Evolutionary conservation across 2,888 invertebrate genomes (phyloP), one percentile per base, ranked within the genome.

Genomic region (Chloromyia formosa): DNA sequence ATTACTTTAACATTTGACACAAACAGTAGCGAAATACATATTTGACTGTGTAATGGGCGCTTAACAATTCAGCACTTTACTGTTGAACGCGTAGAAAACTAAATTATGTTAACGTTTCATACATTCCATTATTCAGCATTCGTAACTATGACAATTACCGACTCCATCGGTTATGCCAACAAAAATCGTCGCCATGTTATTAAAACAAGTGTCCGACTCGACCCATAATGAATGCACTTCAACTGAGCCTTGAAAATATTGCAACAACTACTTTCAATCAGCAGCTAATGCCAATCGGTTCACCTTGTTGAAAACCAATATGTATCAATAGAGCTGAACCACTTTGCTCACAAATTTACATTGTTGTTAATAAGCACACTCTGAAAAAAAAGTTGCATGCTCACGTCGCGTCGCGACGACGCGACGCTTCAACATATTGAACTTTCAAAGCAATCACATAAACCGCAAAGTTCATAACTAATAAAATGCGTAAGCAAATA

Each of bases 231-330:
- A 49, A 12, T 49, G 16, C 49, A 49, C 49, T 49, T 49, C 12
- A 49, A 49, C 14, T 12, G 16, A 42, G 35, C 62, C 62, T 62
- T 62, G 62, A 40, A 62, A 12, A 40, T 62, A 62, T 40, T 40
- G 35, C 62, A 62, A 35, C 35, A 40, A 62, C 40, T 62, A 62
- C 62, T 62, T 62, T 62, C 62, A 40, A 62, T 62, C 40, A 16
- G 14, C 35, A n/a, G 9, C 62, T 18, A 56, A 56, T 56, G 20
- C 16, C 20, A n/a, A n/a, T n/a, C 2, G 12, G 49, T 49, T 49
- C 12, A 49, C 5, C 49, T 49, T n/a, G 4, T 49, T 49, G 49
- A 49, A 49, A 49, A 49, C 2, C 49, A n/a, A 49, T 49, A n/a
- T 49, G 49, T n/a, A n/a, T n/a, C 14, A 49, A 49, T 49, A n/a